A percentile compares a stretch with the other conserved stretches of the same genome.
Conservation (phyloP, 1,140 invertebrate genomes). For the Augochlora pura region DNA sequence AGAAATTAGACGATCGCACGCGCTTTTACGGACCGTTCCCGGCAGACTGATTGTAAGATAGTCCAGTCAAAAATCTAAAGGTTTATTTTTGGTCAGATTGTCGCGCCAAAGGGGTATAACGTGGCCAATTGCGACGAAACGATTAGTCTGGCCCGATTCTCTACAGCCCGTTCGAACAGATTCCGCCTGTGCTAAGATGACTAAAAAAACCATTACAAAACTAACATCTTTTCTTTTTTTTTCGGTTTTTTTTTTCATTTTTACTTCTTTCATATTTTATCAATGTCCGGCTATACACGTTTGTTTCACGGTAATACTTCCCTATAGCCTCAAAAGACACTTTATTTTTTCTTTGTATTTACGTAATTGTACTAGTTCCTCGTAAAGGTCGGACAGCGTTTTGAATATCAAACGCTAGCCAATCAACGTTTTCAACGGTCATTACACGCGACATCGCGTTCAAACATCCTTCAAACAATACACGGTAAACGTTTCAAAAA, state of each 20-base stretch:
- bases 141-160: not conserved
- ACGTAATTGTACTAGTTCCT: constrained; percentile 23
- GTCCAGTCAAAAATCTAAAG: constrained; percentile 38
- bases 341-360: not conserved
- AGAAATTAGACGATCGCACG: constrained; percentile 31
- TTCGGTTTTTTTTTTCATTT: constrained; percentile 33
- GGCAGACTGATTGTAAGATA: constrained; percentile 37
- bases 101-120: constrained; percentile 53
- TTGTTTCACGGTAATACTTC: constrained; percentile 41
- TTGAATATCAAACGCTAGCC: constrained; percentile 26
- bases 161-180: not conserved
- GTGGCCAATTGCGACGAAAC: constrained; percentile 21
- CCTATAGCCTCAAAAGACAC: constrained; percentile 43
- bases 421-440: too few relatives aligned
- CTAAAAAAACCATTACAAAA: constrained; percentile 59
- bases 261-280: constrained; percentile 36
- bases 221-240: constrained; percentile 49
- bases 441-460: constrained; percentile 5
- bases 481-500: constrained; percentile 43
- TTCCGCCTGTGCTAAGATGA: constrained; percentile 21
- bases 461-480: constrained; percentile 29
- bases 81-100: constrained; percentile 59
- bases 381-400: not conserved
- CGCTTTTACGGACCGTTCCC: constrained; percentile 29
- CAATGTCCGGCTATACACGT: constrained; percentile 49